phyloP scores from a whole-genome alignment of 1,140 invertebrate genomes.

The Aphelinus atriplicis region DNA sequence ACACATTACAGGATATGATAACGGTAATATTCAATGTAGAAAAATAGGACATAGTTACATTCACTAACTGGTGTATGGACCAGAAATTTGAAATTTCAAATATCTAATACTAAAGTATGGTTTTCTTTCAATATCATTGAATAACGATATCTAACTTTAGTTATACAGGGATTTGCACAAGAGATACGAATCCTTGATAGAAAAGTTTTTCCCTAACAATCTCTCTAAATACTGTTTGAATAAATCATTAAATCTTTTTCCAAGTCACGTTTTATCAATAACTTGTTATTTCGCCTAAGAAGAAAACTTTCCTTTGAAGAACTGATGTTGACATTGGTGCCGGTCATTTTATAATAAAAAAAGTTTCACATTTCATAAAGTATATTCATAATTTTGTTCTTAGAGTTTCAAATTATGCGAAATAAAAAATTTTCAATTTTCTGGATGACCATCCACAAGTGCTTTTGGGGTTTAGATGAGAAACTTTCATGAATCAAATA shows the following conservation, averaged over 20 bases:
- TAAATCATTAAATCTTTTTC: not conserved
- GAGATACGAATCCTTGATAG: not conserved
- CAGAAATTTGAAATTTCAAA: constrained; percentile 41
- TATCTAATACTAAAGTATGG: constrained; percentile 32
- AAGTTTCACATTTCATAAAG: too few relatives aligned
- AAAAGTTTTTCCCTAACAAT: constrained; percentile 5
- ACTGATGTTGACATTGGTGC: too few relatives aligned
- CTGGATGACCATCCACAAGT: too few relatives aligned
- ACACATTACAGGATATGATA: constrained; percentile 43
- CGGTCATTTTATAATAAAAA: too few relatives aligned
- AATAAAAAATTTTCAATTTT: too few relatives aligned
- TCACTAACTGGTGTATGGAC: constrained; percentile 29
- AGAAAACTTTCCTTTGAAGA: too few relatives aligned
- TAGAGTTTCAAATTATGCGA: too few relatives aligned
- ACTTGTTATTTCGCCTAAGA: too few relatives aligned
- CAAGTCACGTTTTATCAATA: too few relatives aligned
- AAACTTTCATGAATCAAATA: too few relatives aligned
- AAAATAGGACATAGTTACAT: constrained; percentile 55
- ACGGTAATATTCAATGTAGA: constrained; percentile 58
- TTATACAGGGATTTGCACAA: constrained; percentile 26
- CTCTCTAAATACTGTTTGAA: constrained; percentile 3
- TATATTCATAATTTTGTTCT: too few relatives aligned
- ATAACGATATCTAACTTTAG: constrained; percentile 28
- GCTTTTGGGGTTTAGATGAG: too few relatives aligned
- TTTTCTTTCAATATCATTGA: constrained; percentile 28